A percentile compares a stretch with the other conserved stretches of the same genome.
Conservation (phyloP, 92 coral and sea anemone genomes). For the Ricordea florida region DNA sequence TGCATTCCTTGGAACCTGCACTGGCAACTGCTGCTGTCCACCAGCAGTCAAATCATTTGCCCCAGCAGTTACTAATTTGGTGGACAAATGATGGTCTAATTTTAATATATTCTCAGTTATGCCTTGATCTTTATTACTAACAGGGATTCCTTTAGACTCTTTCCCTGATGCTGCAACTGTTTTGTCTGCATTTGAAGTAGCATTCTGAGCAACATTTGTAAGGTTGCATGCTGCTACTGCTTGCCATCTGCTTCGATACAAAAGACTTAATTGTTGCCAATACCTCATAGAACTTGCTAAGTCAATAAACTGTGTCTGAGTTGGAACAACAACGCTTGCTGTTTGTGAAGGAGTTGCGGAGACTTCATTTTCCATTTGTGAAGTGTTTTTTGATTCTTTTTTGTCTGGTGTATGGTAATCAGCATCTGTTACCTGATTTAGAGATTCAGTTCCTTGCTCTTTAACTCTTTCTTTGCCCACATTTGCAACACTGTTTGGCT, state of each 20-base stretch:
- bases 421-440: neutral
- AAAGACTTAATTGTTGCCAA: conserved; percentile 83
- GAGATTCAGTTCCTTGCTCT: neutral
- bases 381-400: neutral
- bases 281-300: conserved; percentile 82
- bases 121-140: conserved; percentile 1
- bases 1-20: neutral
- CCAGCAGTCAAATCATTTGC: neutral
- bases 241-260: conserved; percentile 71
- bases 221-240: conserved; percentile 47
- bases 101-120: neutral
- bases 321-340: neutral
- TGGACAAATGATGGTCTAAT: conserved; percentile 6
- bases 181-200: conserved; percentile 11
- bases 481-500: neutral
- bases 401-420: neutral
- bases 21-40: neutral
- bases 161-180: conserved; percentile 22
- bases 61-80: neutral
- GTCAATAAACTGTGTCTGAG: conserved; percentile 77
- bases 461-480: neutral
- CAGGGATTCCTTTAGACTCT: conserved; percentile 30
- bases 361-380: neutral
- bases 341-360: neutral
- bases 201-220: neutral